Evolutionary conservation across 1,140 invertebrate species (phyloP).

Genomic region (Brachionus asplanchnoidis): DNA sequence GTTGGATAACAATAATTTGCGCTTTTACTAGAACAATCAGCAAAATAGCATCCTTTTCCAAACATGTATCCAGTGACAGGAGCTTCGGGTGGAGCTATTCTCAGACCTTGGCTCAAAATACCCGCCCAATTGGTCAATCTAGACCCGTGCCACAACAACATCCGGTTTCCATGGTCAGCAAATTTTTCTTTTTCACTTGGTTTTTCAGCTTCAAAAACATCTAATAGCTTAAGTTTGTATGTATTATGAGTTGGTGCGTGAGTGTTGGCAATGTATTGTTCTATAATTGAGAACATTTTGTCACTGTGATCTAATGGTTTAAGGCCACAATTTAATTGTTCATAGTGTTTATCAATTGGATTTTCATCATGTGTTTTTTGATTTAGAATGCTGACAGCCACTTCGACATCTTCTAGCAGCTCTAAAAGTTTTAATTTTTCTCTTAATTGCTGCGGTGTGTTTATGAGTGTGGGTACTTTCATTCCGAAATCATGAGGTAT

Average conservation of each 20-base stretch:
- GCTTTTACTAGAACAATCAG: constrained; percentile 97
- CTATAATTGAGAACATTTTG: constrained; percentile 71
- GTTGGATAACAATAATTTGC: constrained; percentile 90
- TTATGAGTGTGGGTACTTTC: constrained; percentile 71
- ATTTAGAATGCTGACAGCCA: constrained; percentile 78
- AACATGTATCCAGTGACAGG: constrained; percentile 66
- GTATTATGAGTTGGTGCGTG: constrained; percentile 75
- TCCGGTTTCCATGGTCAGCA: constrained; percentile 70
- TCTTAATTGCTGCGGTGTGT: constrained; percentile 57
- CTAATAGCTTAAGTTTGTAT: constrained; percentile 69
- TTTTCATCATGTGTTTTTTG: constrained; percentile 59
- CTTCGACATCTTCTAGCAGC: constrained; percentile 83
- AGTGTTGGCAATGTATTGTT: constrained; percentile 76
- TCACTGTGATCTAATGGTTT: constrained; percentile 44
- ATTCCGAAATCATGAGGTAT: constrained; percentile 91
- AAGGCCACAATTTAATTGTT: constrained; percentile 77
- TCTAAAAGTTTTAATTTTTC: constrained; percentile 83
- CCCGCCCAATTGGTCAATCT: constrained; percentile 87
- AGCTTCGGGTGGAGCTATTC: constrained; percentile 91
- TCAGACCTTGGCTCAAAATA: constrained; percentile 91
- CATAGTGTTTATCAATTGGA: constrained; percentile 79
- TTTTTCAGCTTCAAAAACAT: constrained; percentile 65
- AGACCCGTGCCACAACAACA: constrained; percentile 93
- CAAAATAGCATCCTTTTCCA: constrained; percentile 82
- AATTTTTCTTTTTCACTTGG: constrained; percentile 74